Evolutionary conservation across 2,888 invertebrate species (phyloP).

Genomic region (Zele albiditarsus): DNA sequence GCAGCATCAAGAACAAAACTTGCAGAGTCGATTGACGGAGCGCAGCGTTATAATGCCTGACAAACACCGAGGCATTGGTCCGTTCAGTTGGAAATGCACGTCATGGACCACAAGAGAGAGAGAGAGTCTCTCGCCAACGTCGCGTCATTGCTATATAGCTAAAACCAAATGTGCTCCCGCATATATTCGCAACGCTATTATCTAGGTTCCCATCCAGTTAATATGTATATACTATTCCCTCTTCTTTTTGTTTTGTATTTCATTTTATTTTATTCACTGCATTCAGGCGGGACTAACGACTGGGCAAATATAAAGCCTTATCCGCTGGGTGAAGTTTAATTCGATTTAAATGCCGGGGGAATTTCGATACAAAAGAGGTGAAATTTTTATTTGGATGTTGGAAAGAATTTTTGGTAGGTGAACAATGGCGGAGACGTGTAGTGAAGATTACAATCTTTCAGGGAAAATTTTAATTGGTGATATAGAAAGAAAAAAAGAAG

Average conservation of each 20-base stretch:
- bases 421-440: no score
- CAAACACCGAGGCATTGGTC: constrained; percentile 59
- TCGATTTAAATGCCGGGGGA: not conserved
- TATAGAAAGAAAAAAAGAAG: no score
- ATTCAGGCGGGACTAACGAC: constrained; percentile 16
- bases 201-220: constrained; percentile 25
- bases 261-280: constrained; percentile 31
- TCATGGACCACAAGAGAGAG: constrained; percentile 56
- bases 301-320: constrained; percentile 31
- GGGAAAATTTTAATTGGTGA: no score
- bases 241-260: constrained; percentile 7
- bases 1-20: constrained; percentile 16
- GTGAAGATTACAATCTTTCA: no score
- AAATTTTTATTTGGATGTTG: no score
- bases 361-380: no score
- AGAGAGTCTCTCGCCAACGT: not conserved
- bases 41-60: constrained; percentile 59
- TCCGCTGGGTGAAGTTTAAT: constrained; percentile 13
- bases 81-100: constrained; percentile 61
- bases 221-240: constrained; percentile 24
- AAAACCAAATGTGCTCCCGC: constrained; percentile 43
- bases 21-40: constrained; percentile 42
- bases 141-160: constrained; percentile 26
- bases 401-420: no score
- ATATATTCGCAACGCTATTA: constrained; percentile 29